Base-by-base conservation (phyloP, 2,113 vertebrate genomes). In the Cottus gobio region DNA sequence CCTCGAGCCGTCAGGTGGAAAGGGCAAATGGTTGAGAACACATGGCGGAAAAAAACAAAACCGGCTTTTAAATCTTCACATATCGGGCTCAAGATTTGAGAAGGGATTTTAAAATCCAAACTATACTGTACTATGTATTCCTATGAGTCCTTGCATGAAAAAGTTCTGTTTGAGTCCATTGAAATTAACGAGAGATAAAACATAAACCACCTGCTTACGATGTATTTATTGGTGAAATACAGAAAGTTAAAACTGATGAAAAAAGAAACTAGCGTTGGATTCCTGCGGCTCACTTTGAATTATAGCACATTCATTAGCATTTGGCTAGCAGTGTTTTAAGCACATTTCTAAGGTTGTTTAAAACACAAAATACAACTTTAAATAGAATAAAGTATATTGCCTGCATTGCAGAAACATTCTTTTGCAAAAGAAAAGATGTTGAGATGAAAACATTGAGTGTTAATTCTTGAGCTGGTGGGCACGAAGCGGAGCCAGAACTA, bases 1-100 rank as follows among this genome's bases (percentile, higher is more conserved):
- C 12, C 63, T 73, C 1, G 10, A 60, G 56, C 62, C 12, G 12
- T 52, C 77, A 66, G 28, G 73, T 84, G 34, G 11, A 68, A 58
- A 80, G 46, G 69, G n/a, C 11, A 71, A 82, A 57, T 2, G 2
- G 10, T 36, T 2, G 52, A 65, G 61, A 56, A 30, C 22, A 13
- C 15, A 31, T 8, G 18, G 13, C 5, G 3, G 9, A 68, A 71
- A 44, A 64, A 81, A 56, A 2, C 42, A 52, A 8, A 74, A 71
- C 24, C 57, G 44, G 44, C 42, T 75, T 61, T 67, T 36, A 71
- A 62, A n/a, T 62, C 22, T 0, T 56, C 1, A 12, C 24, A 22
- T 10, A 26, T 48, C 2, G 18, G 28, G 54, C 28, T 42, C 10
- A 48, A 72, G 22, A 46, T 56, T 54, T 69, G 26, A 54, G n/a